Base-by-base conservation (phyloP, 2,113 vertebrate genomes). In the Oophaga pumilio region DNA sequence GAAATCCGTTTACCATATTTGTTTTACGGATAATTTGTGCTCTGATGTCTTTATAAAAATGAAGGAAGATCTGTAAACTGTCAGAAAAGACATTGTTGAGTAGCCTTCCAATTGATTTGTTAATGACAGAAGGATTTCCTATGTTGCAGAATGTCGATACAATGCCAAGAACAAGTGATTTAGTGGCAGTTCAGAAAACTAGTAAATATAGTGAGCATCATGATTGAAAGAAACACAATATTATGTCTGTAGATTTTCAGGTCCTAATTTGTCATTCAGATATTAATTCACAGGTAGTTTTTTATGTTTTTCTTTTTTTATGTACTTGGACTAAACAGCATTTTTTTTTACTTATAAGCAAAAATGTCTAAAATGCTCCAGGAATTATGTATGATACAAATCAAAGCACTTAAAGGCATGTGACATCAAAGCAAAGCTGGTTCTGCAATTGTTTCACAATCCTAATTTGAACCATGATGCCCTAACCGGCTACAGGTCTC, bases 141-240 rank as follows among this genome's bases (percentile, higher is more conserved):
- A 53, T 53, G 66, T 73, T 69, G 26, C 52, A 84, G 24, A 56
- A 84, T 69, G 82, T 84, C 66, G 10, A 84, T 84, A 84, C 71
- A 71, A 33, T 73, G 52, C 82, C 66, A 84, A 84, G 64, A 33
- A 84, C 82, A 84, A 84, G 50, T 84, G 64, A 84, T 84, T 71
- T 84, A 71, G 50, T 50, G 82, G 50, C 50, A 71, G 52, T 1
- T 56, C 52, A 84, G 24, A 33, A 56, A 69, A 71, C 14, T 56
- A 56, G 60, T 53, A 43, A 84, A 84, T 53, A 56, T 18, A 22
- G 56, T 10, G 14, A 53, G 71, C 69, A 52, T 68, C 15, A 52
- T 83, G 62, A 68, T 52, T 83, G 4, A 53, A 53, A 15, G 6
- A 2, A 66, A 52, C 14, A 53, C 60, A 82, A 13, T 52, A 52